phyloP scores from a whole-genome alignment of 2,113 vertebrate species.

The Platysternon megacephalum region DNA sequence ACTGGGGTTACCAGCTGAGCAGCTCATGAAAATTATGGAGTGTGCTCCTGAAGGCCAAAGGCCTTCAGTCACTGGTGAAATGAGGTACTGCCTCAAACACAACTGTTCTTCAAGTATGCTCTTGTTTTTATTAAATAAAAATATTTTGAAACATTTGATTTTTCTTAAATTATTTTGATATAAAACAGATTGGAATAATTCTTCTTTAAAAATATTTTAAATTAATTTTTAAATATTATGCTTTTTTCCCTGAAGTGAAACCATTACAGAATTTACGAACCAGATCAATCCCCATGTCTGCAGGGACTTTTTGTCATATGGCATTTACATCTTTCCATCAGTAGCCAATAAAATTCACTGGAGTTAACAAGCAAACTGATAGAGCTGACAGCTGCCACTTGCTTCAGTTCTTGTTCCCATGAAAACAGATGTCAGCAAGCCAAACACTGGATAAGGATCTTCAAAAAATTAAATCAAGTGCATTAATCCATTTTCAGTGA shows the following conservation, averaged over 20 bases:
- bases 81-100: background rate
- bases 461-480: background rate
- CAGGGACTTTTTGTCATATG: background rate
- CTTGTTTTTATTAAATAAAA: background rate
- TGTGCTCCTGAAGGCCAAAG: background rate
- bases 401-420: conserved; percentile 45
- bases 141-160: background rate
- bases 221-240: background rate
- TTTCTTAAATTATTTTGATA: background rate
- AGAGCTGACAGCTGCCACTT: background rate
- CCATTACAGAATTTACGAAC: background rate
- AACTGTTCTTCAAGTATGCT: background rate
- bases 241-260: background rate
- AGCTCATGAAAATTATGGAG: background rate
- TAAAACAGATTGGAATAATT: background rate
- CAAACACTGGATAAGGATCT: conserved; percentile 14
- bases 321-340: background rate
- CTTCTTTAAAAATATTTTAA: background rate
- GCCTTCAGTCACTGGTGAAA: background rate
- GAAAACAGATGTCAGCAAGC: conserved; percentile 30
- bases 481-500: background rate
- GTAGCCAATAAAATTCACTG: background rate
- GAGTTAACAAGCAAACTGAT: background rate
- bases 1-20: background rate
- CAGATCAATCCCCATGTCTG: background rate